Base-by-base conservation (phyloP, 2,797 vertebrate species). In the Hippocampus kuda region DNA sequence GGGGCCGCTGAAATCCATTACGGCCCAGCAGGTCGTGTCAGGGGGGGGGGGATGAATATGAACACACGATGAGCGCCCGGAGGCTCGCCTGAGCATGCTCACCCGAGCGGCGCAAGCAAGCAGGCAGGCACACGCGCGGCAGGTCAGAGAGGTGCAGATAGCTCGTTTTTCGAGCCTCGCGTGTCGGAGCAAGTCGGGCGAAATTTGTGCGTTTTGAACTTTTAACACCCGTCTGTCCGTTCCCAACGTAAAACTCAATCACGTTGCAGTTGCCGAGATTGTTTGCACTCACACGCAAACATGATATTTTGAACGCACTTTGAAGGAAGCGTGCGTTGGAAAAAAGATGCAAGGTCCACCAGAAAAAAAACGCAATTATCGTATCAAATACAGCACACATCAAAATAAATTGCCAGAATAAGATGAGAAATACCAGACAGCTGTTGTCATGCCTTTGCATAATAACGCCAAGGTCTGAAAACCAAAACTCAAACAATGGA, bases 101-200 rank as follows among this genome's bases (percentile, higher is more conserved):
- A 56, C 69, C 68, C 73, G 75, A 75, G 81, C 71, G 73, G 85
- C 83, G 79, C 77, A 16, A 16, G 48, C 82, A 88, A 80, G 18
- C 48, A 75, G 34, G 60, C 60, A 41, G 34, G 34, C 30, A 62
- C 60, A 62, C 51, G 42, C 66, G 78, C 65, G 77, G 68, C 75
- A 76, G 84, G 85, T 84, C 85, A 81, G 75, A 24, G 79, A 66
- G 83, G 82, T 71, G 83, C 83, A 83, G 85, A 86, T 86, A 83
- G 75, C 78, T 64, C 5, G 4, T 8, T 44, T 46, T 41, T 63
- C 2, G 61, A 38, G 30, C 18, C 20, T 10, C 34, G 34, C 62
- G 27, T 64, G 62, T 44, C n/a, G 22, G 22, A 44, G 44, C 62
- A 64, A 24, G 62, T 24, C 34, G 41, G 12, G 41, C 20, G 2